Conservation (phyloP, 1,140 invertebrate species). For the Lamellibrachia luymesi region DNA sequence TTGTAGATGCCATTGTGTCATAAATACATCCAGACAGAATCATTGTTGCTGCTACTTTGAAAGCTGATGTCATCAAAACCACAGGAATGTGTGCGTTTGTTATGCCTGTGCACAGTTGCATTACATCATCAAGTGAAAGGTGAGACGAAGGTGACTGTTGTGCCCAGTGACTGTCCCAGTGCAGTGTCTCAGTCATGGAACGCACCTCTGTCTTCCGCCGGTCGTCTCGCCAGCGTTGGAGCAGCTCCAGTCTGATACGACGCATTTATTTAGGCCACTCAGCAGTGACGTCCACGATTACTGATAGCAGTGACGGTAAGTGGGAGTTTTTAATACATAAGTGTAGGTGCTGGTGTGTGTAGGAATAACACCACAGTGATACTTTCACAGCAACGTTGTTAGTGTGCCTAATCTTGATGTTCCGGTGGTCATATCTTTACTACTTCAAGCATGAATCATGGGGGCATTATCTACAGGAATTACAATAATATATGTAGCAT, state of each 20-base stretch:
- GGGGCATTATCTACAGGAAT: too few species aligned
- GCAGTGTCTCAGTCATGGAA: not conserved
- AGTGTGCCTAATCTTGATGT: not conserved
- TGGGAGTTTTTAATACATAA: not conserved
- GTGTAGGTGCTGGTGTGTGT: not conserved
- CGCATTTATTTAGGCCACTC: not conserved
- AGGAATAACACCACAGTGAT: too few species aligned
- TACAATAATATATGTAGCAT: too few species aligned
- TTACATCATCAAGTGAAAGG: not conserved
- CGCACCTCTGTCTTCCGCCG: not conserved
- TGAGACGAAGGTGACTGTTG: not conserved
- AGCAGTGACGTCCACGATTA: not conserved
- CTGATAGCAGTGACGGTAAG: not conserved
- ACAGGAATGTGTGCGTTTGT: slow-evolving; percentile 1
- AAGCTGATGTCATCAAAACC: not conserved
- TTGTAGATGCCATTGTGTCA: not conserved
- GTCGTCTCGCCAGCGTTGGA: not conserved
- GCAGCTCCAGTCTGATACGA: not conserved
- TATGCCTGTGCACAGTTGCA: not conserved
- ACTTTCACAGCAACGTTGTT: not conserved
- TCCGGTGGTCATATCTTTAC: not conserved
- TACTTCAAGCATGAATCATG: not conserved
- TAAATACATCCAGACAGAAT: not conserved
- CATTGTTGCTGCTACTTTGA: not conserved
- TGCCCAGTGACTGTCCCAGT: not conserved